Conservation (phyloP, 2,888 invertebrate species). For the Falcaria lacertinaria region DNA sequence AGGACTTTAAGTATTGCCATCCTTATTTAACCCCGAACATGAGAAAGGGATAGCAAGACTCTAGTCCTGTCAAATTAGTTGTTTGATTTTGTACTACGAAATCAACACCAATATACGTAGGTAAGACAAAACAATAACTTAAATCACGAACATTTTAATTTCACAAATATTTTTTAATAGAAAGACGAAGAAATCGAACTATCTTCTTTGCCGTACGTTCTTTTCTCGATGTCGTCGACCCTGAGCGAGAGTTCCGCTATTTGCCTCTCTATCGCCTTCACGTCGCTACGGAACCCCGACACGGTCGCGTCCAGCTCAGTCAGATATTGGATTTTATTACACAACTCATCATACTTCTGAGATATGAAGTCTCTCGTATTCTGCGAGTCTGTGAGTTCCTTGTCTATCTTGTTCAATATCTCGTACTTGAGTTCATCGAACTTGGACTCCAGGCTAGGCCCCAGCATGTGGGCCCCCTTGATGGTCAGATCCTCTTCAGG, state of each 20-base stretch:
- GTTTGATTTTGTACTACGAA: too few species aligned
- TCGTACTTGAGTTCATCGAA: slow-evolving; percentile 64
- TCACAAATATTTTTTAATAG: not conserved
- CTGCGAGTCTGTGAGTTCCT: slow-evolving; percentile 55
- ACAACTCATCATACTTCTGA: slow-evolving; percentile 64
- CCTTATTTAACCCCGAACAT: too few species aligned
- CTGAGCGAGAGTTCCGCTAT: slow-evolving; percentile 41
- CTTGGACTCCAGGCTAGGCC: slow-evolving; percentile 55
- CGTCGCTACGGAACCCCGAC: slow-evolving; percentile 58
- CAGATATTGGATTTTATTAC: slow-evolving; percentile 57
- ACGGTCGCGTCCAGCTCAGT: slow-evolving; percentile 63
- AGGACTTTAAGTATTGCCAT: too few species aligned
- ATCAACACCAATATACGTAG: not conserved
- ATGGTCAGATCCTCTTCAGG: slow-evolving; percentile 39
- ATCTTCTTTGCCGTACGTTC: slow-evolving; percentile 11
- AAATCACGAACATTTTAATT: not conserved
- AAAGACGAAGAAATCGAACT: not conserved
- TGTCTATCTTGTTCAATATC: slow-evolving; percentile 59
- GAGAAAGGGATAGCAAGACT: too few species aligned
- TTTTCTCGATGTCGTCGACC: slow-evolving; percentile 60
- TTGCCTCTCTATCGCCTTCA: slow-evolving; percentile 58
- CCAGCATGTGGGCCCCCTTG: slow-evolving; percentile 43
- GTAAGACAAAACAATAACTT: not conserved
- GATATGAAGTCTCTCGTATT: slow-evolving; percentile 55
- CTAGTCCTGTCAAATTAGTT: too few species aligned